Percentiles rank a stretch among this genome's conserved stretches.
Conservation (phyloP, 2,797 vertebrate species). For the Podargus strigoides region DNA sequence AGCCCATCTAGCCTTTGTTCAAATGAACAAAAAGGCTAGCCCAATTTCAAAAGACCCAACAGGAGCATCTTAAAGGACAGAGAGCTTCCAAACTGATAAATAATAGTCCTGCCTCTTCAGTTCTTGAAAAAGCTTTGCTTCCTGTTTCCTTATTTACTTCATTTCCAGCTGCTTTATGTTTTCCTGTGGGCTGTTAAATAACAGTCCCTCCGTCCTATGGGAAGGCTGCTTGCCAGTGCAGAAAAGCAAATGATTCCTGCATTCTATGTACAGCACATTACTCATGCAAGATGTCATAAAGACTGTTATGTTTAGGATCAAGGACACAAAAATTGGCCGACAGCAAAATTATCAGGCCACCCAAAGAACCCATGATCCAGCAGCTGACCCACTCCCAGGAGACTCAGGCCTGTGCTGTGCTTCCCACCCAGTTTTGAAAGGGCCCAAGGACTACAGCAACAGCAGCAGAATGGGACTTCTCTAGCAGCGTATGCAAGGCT, state of each 20-base stretch:
- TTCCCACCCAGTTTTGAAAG: neutral
- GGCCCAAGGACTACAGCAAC: neutral
- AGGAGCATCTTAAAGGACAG: neutral
- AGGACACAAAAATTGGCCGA: neutral
- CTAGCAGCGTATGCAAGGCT: accelerated
- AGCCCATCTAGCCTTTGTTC: neutral
- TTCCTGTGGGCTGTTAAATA: neutral
- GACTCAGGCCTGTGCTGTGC: neutral
- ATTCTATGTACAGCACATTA: neutral
- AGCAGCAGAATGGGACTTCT: neutral
- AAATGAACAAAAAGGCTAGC: neutral
- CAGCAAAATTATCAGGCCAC: neutral
- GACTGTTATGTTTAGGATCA: neutral
- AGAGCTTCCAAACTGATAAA: neutral
- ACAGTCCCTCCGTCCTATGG: neutral
- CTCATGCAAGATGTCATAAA: neutral
- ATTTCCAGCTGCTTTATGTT: neutral
- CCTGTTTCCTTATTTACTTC: neutral
- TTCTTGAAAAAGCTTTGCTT: neutral
- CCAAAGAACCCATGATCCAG: neutral
- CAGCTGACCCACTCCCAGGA: neutral
- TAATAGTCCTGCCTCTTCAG: neutral
- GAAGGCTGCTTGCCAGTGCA: neutral
- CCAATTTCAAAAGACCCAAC: neutral
- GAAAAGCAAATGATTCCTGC: neutral